Evolutionary conservation across 30 jellyfish, hydroid and myxozoan species (phyloP), one percentile per base, ranked within the genome.

Genomic region (Turritopsis rubra): DNA sequence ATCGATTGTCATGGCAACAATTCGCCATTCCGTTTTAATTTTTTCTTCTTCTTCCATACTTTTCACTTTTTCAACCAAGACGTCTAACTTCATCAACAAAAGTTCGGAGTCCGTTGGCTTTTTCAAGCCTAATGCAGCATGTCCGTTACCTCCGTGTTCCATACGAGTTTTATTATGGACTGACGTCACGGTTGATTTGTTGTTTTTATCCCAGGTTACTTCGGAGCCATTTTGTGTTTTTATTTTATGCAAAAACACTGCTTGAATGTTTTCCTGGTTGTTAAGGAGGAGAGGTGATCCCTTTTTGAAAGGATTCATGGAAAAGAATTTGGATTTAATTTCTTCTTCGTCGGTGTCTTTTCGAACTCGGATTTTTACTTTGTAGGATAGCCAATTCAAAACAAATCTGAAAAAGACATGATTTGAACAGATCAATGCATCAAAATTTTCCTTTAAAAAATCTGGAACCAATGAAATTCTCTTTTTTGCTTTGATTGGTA

Each of bases 1-100:
- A 79, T 91, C 97, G 81, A 91, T 91, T 18, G 97, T 91, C 97
- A 91, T 91, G 1, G 97, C 97, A 54, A 87, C 97, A 28, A 87
- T 91, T 66, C 97, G 30, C 97, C 97, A 91, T 70, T 91, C 97
- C 22, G 86, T 86, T 52, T 83, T 84, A 0, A 80, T 71, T 70
- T 60, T 73, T 28, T 73, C 84, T 72, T 91, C 96, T 21, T 87
- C 96, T 13, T 91, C 96, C 75, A 86, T 93, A 19, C 83, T 23
- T 52, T 85, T 81, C 71, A 91, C 71, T 75, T 85, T 87, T n/a
- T 80, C 96, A 65, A 91, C 89, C 29, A 91, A 86, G 41, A 91
- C 87, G 54, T 91, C 96, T 79, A 91, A 31, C 82, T 91, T 91
- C 25, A 85, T 87, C 30, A 87, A 20, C 30, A 91, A 73, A 21